phyloP scores from a whole-genome alignment of 2,888 invertebrate species.

The Thecophora atra region DNA sequence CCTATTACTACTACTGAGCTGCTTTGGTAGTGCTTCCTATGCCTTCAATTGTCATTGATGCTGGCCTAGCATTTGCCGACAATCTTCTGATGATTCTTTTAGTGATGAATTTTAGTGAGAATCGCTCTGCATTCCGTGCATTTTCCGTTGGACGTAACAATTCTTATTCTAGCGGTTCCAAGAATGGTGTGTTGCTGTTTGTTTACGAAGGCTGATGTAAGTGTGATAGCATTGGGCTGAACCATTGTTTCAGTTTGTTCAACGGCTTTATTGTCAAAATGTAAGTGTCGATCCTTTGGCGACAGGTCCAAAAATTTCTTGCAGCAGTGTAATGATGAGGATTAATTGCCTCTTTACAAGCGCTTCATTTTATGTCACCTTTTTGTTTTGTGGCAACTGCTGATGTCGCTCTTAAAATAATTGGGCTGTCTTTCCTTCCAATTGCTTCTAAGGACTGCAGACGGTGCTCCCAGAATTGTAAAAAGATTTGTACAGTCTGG shows the following conservation, averaged over 20 bases:
- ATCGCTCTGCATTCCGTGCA: conserved; percentile 7
- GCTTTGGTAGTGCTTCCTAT: too few relatives aligned
- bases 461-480: neutral
- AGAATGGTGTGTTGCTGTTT: neutral
- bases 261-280: neutral
- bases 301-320: neutral
- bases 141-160: neutral
- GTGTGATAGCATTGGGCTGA: neutral
- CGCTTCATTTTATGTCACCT: neutral
- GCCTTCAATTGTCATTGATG: too few relatives aligned
- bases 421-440: neutral
- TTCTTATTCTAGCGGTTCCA: neutral
- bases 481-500: neutral
- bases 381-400: neutral
- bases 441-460: neutral
- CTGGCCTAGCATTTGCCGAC: too few relatives aligned
- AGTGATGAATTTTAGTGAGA: neutral
- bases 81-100: neutral
- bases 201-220: neutral
- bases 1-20: too few relatives aligned
- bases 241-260: neutral
- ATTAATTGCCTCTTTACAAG: neutral
- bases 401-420: neutral
- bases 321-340: neutral
- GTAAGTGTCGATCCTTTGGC: neutral